phyloP scores from a whole-genome alignment of 1,140 invertebrate species.

The Pomacea maculata region DNA sequence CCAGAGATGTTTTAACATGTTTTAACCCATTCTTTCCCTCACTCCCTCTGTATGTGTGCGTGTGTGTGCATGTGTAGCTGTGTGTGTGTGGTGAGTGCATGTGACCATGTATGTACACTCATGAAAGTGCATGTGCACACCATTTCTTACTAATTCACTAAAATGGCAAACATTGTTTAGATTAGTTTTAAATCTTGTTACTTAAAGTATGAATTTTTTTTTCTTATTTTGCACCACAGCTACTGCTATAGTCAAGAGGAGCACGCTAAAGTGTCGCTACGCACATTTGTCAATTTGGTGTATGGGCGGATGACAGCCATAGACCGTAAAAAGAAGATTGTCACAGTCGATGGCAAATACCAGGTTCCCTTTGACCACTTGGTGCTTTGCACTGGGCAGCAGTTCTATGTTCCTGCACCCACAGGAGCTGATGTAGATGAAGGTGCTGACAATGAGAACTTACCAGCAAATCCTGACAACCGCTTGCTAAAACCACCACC shows the following conservation, averaged over 20 bases:
- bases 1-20: no score
- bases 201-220: not conserved
- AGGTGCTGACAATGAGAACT: slow-evolving; percentile 41
- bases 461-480: slow-evolving; percentile 44
- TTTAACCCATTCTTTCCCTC: no score
- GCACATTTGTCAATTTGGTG: slow-evolving; percentile 63
- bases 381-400: slow-evolving; percentile 60
- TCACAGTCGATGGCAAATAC: slow-evolving; percentile 44
- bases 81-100: no score
- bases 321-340: slow-evolving; percentile 61
- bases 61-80: no score
- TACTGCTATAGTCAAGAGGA: slow-evolving; percentile 57
- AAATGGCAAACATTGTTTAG: not conserved
- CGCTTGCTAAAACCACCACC: slow-evolving; percentile 47
- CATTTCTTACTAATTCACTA: not conserved
- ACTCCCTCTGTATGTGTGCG: no score
- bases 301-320: slow-evolving; percentile 64
- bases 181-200: not conserved
- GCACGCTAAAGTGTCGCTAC: slow-evolving; percentile 55
- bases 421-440: slow-evolving; percentile 46
- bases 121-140: no score
- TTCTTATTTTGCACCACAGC: slow-evolving; percentile 27
- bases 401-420: slow-evolving; percentile 61
- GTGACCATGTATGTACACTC: no score
- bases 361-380: slow-evolving; percentile 62